Conservation (phyloP, 2,888 invertebrate genomes). For the Andrena hattorfiana region DNA sequence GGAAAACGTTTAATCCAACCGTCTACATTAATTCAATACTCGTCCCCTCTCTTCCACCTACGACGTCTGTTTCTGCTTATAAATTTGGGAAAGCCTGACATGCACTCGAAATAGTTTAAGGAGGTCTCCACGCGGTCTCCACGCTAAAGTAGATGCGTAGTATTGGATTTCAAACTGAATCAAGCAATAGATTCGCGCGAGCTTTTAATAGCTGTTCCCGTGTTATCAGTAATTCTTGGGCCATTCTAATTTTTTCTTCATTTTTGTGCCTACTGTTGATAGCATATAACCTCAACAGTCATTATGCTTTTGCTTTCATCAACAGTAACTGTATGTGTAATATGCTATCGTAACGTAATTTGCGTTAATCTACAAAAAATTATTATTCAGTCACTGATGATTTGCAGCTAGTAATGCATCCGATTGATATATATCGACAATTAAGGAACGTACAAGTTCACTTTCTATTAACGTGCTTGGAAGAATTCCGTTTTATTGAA, state of each 20-base stretch:
- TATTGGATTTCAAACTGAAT: slow-evolving; percentile 77
- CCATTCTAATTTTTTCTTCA: background rate
- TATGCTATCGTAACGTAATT: no score
- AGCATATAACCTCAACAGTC: no score
- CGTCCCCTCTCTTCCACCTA: slow-evolving; percentile 73
- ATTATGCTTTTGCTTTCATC: no score
- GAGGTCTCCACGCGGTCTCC: slow-evolving; percentile 68
- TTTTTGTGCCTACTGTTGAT: no score
- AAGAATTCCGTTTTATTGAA: no score
- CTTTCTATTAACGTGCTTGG: no score
- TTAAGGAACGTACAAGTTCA: no score
- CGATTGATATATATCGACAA: no score
- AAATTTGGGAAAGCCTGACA: slow-evolving; percentile 82
- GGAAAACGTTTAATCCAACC: slow-evolving; percentile 78
- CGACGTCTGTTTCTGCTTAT: slow-evolving; percentile 77
- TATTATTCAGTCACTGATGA: no score
- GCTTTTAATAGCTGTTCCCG: slow-evolving; percentile 9
- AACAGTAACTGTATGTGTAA: no score
- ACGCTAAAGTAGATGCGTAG: slow-evolving; percentile 66
- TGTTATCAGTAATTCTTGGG: background rate
- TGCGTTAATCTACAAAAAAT: no score
- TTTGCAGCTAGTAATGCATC: no score
- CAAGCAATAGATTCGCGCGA: slow-evolving; percentile 38
- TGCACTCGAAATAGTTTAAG: slow-evolving; percentile 81
- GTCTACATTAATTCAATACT: slow-evolving; percentile 78